A percentile compares a stretch with the other conserved stretches of the same genome.
phyloP scores from a whole-genome alignment of 2,113 vertebrate species.

The Xerus inauris region DNA sequence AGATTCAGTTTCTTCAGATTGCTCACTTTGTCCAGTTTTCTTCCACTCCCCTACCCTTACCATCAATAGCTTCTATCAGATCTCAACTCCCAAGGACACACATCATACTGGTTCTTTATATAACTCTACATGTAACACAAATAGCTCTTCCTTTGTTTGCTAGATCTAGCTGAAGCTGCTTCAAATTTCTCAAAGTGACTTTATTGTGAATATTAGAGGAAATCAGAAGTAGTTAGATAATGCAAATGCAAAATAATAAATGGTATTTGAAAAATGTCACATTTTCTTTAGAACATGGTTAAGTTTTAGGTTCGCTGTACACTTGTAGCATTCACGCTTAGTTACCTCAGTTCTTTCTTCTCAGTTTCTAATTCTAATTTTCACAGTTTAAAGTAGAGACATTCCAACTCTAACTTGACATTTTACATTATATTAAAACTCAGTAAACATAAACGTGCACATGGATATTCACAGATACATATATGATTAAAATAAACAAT shows the following conservation, averaged over 20 bases:
- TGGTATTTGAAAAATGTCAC: neutral
- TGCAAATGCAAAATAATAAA: neutral
- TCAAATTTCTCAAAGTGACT: slow-evolving; percentile 4
- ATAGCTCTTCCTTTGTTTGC: neutral
- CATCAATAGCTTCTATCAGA: slow-evolving; percentile 16
- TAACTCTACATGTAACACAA: neutral
- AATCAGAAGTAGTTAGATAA: neutral
- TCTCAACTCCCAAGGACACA: neutral
- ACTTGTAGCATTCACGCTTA: neutral
- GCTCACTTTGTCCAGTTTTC: slow-evolving; percentile 25
- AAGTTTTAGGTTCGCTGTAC: neutral
- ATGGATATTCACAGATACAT: neutral
- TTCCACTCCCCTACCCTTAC: neutral
- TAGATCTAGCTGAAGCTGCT: neutral
- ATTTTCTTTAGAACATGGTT: neutral
- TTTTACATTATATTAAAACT: neutral
- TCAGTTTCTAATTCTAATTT: neutral
- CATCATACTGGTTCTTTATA: neutral
- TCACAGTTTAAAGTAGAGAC: neutral
- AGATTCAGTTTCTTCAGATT: neutral
- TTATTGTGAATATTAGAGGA: slow-evolving; percentile 7
- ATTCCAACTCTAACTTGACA: neutral
- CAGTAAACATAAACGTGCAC: neutral
- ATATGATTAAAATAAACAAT: neutral
- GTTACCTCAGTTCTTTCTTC: neutral